Conservation (phyloP, 2,888 invertebrate species). For the Zhuqinia jingwanae region DNA sequence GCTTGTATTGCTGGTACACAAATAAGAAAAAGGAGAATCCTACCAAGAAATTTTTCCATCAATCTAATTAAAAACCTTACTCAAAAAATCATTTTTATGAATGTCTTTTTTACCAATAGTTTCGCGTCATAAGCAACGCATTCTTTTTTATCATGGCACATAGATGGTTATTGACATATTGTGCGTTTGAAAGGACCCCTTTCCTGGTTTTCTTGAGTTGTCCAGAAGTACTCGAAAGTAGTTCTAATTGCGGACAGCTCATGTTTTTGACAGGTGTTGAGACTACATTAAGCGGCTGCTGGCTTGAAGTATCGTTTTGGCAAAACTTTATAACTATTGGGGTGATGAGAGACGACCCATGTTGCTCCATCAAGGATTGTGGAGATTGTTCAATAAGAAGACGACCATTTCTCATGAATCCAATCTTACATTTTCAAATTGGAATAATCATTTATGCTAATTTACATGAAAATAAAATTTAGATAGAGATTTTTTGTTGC, state of each 20-base stretch:
- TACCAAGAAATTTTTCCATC: no score
- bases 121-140: constrained; percentile 56
- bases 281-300: neutral
- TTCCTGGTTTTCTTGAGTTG: neutral
- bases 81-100: no score
- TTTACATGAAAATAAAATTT: neutral
- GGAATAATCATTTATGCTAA: no score
- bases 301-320: constrained; percentile 34
- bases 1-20: constrained; percentile 64
- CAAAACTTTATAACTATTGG: constrained; percentile 94
- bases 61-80: no score
- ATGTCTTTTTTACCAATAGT: no score
- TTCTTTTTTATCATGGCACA: constrained; percentile 56
- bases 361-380: constrained; percentile 87
- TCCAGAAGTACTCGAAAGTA: neutral
- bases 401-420: constrained; percentile 94
- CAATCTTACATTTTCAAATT: constrained; percentile 86
- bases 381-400: constrained; percentile 95
- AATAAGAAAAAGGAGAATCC: constrained; percentile 68
- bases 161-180: constrained; percentile 24
- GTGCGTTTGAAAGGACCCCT: neutral
- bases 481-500: no score
- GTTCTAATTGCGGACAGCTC: no score
- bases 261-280: no score
- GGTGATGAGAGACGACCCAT: constrained; percentile 91